phyloP scores from a whole-genome alignment of 2,797 vertebrate species.

The Gadopsis bispinosus region DNA sequence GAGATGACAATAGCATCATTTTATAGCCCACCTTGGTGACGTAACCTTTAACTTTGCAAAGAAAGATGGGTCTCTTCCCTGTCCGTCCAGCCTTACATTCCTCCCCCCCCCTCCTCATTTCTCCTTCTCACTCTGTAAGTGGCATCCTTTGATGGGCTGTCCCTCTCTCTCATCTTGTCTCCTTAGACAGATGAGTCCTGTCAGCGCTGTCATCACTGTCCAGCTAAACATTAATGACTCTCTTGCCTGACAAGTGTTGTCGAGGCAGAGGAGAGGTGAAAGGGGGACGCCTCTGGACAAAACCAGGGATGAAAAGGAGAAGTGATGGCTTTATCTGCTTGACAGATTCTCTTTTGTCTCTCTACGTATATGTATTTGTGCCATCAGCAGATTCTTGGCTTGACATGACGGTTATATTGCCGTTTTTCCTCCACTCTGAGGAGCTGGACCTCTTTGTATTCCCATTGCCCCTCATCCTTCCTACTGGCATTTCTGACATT shows the following conservation, averaged over 20 bases:
- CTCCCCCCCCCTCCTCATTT: constrained; percentile 2
- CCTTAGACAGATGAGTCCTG: constrained; percentile 83
- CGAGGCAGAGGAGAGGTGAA: constrained; percentile 73
- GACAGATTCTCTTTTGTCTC: constrained; percentile 79
- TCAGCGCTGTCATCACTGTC: constrained; percentile 75
- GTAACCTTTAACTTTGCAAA: constrained; percentile 73
- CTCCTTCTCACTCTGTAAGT: constrained; percentile 63
- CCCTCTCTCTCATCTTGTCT: constrained; percentile 77
- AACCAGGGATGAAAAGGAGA: constrained; percentile 79
- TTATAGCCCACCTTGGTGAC: constrained; percentile 75
- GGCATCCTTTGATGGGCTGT: constrained; percentile 75
- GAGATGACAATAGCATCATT: constrained; percentile 77
- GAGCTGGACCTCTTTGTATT: constrained; percentile 77
- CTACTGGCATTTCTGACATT: constrained; percentile 80
- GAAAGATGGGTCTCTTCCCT: constrained; percentile 51
- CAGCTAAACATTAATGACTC: constrained; percentile 86
- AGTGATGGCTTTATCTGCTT: constrained; percentile 80
- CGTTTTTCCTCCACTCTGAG: constrained; percentile 76
- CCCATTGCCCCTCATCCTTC: constrained; percentile 77
- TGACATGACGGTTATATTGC: constrained; percentile 82
- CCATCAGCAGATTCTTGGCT: constrained; percentile 88
- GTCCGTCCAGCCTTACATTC: constrained; percentile 26
- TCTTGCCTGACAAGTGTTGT: constrained; percentile 77
- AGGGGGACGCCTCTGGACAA: constrained; percentile 80
- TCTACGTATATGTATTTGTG: constrained; percentile 82